Base-by-base conservation (phyloP, 2,888 invertebrate species). In the Hypsopygia costalis region DNA sequence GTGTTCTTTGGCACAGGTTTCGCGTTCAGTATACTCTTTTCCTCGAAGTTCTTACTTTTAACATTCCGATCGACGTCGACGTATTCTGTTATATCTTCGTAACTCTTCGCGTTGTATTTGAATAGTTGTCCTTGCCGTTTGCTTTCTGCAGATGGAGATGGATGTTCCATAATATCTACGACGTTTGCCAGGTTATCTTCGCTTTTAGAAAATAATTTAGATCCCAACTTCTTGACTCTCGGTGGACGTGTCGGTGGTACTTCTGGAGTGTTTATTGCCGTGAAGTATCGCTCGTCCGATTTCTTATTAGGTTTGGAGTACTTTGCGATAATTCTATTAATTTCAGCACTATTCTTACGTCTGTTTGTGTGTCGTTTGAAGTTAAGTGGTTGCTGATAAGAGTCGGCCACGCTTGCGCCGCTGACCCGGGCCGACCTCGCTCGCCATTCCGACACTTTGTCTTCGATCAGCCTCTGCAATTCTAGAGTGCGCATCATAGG, bases 291-390 rank as follows among this genome's bases (percentile, higher is more conserved):
- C 54, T 80, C 80, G 73, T 73, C 77, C 65, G 81, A 53, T 67
- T 81, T 76, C 70, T 74, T 79, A 59, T 69, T 76, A 51, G 81
- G 75, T 59, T 69, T 81, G 43, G 89, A 88, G 70, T 89, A 89
- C 73, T 89, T 89, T 70, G 87, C 78, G 78, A 88, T 83, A 75
- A 89, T 89, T 82, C 81, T 87, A 65, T 88, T 88, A 70, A 89
- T 82, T 82, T 89, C 88, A 66, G 81, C 78, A 71, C 83, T 85
- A 65, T 87, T 87, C 69, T 88, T 88, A 67, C 88, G 86, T 62
- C 83, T 74, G 71, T 87, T 80, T 60, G 79, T 77, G 71, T 83
- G 85, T 55, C 88, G 86, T 62, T 80, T 86, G 69, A 88, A 88
- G 75, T 85, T 80, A 70, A 78, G 75, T 72, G 85, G 86, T 58